Conservation (phyloP, 2,797 vertebrate genomes). For the Cichlasoma orientale region DNA sequence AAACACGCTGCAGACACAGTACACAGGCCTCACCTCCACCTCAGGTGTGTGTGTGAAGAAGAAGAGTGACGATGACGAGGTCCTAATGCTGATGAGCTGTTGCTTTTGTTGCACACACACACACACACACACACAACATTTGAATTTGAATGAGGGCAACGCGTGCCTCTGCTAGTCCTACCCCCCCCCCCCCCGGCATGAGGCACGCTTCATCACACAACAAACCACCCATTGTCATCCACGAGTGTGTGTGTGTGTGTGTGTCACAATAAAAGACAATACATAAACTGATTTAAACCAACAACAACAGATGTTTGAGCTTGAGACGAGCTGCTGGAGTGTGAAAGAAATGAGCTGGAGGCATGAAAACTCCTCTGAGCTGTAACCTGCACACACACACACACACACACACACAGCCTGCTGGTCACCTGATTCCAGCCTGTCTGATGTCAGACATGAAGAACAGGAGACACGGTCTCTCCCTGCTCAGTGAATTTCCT, state of each 20-base stretch:
- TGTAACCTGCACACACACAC: not conserved
- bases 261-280: not conserved
- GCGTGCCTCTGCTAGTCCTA: constrained; percentile 76
- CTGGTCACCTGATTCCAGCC: not conserved
- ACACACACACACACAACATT: constrained; percentile 34
- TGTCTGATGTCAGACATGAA: not conserved
- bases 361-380: not conserved
- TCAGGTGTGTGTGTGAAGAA: not conserved
- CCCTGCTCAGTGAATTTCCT: no score
- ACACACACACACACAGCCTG: no score
- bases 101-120: constrained; percentile 42
- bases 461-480: no score
- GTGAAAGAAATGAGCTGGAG: not conserved
- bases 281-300: not conserved
- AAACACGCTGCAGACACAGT: not conserved
- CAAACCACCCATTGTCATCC: constrained; percentile 14
- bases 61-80: not conserved
- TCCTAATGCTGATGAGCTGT: constrained; percentile 51
- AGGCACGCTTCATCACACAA: constrained; percentile 64
- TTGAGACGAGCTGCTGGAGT: not conserved
- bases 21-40: not conserved
- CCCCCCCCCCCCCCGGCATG: constrained; percentile 36
- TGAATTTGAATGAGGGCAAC: constrained; percentile 75
- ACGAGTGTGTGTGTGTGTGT: not conserved
- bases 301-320: not conserved